Evolutionary conservation across 2,888 invertebrate genomes (phyloP), one percentile per base, ranked within the genome.

Genomic region (Orchestes rusci): DNA sequence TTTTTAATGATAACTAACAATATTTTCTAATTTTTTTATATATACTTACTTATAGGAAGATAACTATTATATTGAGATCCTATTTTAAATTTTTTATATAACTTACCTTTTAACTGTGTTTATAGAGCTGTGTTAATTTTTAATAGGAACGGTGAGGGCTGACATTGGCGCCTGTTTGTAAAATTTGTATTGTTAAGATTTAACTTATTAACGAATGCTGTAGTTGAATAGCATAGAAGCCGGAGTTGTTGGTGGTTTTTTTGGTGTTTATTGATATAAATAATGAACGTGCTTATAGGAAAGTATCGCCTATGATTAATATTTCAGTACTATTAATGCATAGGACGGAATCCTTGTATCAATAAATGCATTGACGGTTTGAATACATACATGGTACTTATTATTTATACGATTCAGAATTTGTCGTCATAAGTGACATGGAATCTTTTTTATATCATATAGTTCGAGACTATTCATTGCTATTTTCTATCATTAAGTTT

Each of bases 121-220:
- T 59, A 62, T 61, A 64, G 61, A 64, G 64, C 64, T 66, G 66
- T 65, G 66, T 63, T 61, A 59, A 59, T 53, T 53, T 53, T 61
- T 56, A 46, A 51, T 51, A 56, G 54, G 16, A 54, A 53, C 53
- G 57, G 57, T 57, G 56, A 58, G 57, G 57, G 58, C 58, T 54
- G 50, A 56, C 46, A 40, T 12, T 8, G 15, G 36, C 38, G 36
- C 34, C 31, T 35, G 17, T 33, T 29, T 39, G 39, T 42, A 42
- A 40, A 38, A 40, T 43, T 46, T 19, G 30, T 41, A 39, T 34
- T 44, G 34, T 39, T 43, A 44, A 44, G 43, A 16, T 45, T 27
- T 48, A 50, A 46, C 31, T 50, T 43, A 46, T 46, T 46, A 40
- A 39, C 39, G 19, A 36, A 35, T 38, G 47, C 16, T 33, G 35